phyloP scores from a whole-genome alignment of 2,888 invertebrate genomes.

The Rhyacophila evoluta region DNA sequence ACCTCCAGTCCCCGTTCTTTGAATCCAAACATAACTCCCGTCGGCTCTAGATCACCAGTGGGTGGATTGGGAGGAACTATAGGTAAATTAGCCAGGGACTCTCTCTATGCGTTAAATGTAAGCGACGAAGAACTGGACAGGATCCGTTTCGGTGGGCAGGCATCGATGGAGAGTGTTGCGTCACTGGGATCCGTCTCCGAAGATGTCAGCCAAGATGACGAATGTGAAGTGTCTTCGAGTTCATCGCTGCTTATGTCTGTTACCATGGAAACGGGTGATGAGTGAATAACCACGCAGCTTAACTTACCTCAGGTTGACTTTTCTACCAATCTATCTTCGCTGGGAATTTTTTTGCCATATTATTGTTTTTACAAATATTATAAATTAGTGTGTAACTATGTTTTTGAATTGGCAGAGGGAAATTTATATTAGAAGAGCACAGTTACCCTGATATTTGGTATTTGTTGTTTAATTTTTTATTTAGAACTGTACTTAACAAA shows the following conservation, averaged over 20 bases:
- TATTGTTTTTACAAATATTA: too few species aligned
- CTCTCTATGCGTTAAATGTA: conserved; percentile 66
- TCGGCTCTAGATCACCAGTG: conserved; percentile 58
- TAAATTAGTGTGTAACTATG: too few species aligned
- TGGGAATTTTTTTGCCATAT: too few species aligned
- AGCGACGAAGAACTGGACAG: conserved; percentile 67
- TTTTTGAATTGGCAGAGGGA: too few species aligned
- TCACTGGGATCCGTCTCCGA: conserved; percentile 68
- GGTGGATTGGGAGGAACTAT: conserved; percentile 65
- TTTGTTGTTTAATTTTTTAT: too few species aligned
- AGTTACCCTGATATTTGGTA: too few species aligned
- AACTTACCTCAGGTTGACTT: too few species aligned
- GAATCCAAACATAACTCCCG: conserved; percentile 67
- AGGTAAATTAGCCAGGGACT: conserved; percentile 67
- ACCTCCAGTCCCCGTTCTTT: conserved; percentile 60
- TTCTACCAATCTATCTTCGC: too few species aligned
- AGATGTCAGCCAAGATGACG: conserved; percentile 56
- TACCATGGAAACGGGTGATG: neutral
- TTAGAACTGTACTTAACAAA: too few species aligned
- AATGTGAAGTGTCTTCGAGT: neutral
- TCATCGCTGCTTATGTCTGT: neutral
- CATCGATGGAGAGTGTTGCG: conserved; percentile 65
- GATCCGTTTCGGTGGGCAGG: conserved; percentile 60
- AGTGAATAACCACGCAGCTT: too few species aligned
- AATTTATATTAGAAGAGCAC: too few species aligned